Evolutionary conservation across 2,797 vertebrate genomes (phyloP).

Genomic region (Takifugu ocellatus): DNA sequence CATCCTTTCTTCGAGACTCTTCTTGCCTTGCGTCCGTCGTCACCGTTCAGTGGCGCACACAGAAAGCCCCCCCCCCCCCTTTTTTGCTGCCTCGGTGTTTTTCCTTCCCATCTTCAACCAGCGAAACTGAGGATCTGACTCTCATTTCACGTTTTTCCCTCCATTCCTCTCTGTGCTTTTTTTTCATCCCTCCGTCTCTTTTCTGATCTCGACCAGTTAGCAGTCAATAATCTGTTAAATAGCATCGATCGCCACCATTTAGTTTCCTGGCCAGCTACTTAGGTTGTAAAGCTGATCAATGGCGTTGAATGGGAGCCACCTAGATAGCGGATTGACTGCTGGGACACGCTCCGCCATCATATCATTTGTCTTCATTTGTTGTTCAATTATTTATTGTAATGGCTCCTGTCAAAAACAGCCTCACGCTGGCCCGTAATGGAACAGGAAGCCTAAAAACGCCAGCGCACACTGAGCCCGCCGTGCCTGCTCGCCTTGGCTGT

Average conservation of each 20-base stretch:
- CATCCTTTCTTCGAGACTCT: background rate
- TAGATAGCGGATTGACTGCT: conserved; percentile 76
- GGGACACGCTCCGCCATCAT: conserved; percentile 66
- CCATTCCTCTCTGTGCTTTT: conserved; percentile 60
- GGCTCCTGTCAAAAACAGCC: conserved; percentile 69
- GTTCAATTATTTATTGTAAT: conserved; percentile 78
- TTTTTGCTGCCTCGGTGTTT: conserved; percentile 59
- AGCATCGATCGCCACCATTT: conserved; percentile 78
- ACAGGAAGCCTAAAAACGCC: conserved; percentile 37
- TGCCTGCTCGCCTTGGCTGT: conserved; percentile 39
- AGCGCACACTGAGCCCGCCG: conserved; percentile 19
- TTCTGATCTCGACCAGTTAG: conserved; percentile 72
- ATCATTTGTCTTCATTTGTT: conserved; percentile 81
- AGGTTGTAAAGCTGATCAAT: conserved; percentile 79
- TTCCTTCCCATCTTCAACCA: conserved; percentile 64
- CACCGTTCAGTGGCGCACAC: conserved; percentile 41
- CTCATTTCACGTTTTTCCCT: conserved; percentile 62
- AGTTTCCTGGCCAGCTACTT: conserved; percentile 78
- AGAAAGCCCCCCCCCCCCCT: conserved; percentile 31
- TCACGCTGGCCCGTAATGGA: conserved; percentile 50
- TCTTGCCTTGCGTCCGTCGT: conserved; percentile 37
- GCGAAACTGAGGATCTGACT: conserved; percentile 58
- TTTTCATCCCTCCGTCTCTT: conserved; percentile 53
- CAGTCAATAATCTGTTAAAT: conserved; percentile 82
- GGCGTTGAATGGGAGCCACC: conserved; percentile 76